A percentile compares a stretch with the other conserved stretches of the same genome.
phyloP scores from a whole-genome alignment of 2,113 vertebrate genomes.

The Epinephelus moara region DNA sequence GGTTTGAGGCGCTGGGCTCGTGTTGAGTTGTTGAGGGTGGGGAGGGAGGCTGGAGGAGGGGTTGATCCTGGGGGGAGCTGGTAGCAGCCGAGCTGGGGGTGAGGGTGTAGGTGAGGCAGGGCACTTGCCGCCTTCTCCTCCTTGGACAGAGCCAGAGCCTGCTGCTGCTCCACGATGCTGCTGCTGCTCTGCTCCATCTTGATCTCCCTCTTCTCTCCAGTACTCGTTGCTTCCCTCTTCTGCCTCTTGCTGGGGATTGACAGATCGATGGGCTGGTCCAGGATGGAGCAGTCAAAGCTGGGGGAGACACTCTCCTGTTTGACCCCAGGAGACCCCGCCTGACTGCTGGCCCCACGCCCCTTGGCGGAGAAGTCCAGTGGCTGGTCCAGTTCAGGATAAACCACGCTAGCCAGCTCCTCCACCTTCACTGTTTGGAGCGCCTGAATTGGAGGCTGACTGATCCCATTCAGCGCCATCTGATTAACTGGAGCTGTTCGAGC shows the following conservation, averaged over 20 bases:
- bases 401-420: conserved; percentile 79
- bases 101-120: conserved; percentile 64
- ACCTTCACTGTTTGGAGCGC: conserved; percentile 85
- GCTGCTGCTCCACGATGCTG: conserved; percentile 63
- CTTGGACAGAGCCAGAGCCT: conserved; percentile 48
- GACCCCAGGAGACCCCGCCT: conserved; percentile 79
- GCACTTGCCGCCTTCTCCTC: conserved; percentile 75
- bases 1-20: conserved; percentile 91
- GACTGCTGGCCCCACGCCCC: conserved; percentile 72
- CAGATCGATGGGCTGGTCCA: conserved; percentile 93
- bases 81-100: conserved; percentile 83
- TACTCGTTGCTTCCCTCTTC: conserved; percentile 47
- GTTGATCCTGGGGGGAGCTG: conserved; percentile 87
- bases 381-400: conserved; percentile 88
- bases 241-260: conserved; percentile 90
- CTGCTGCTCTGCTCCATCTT: conserved; percentile 80
- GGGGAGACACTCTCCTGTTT: conserved; percentile 87
- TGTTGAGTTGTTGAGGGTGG: conserved; percentile 70
- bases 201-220: conserved; percentile 63
- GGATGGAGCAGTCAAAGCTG: conserved; percentile 83
- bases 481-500: neutral
- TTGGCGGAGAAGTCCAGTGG: conserved; percentile 96
- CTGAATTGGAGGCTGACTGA: neutral
- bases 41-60: conserved; percentile 70
- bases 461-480: conserved; percentile 45